Conservation (phyloP, 2,797 vertebrate genomes). For the Channallabes apus region DNA sequence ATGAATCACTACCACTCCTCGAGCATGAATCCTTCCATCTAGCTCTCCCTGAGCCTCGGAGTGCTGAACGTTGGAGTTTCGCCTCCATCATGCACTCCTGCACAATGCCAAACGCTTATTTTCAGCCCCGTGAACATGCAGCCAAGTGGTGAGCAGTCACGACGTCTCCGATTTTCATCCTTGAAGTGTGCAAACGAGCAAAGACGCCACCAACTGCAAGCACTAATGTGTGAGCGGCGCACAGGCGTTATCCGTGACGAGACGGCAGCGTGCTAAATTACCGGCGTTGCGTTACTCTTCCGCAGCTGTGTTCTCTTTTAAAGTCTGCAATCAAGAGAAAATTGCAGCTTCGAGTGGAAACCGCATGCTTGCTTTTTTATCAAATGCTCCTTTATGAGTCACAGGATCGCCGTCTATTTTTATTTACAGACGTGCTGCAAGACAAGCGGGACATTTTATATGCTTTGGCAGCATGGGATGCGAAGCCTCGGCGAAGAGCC, state of each 20-base stretch:
- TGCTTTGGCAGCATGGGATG: slow-evolving; percentile 9
- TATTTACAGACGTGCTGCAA: slow-evolving; percentile 30
- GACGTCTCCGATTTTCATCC: slow-evolving; percentile 35
- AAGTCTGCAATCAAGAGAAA: slow-evolving; percentile 40
- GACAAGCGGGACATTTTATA: slow-evolving; percentile 26
- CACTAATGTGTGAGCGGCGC: slow-evolving; percentile 32
- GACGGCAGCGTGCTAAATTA: slow-evolving; percentile 41
- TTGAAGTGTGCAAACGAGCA: slow-evolving; percentile 9
- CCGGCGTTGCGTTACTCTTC: slow-evolving; percentile 19
- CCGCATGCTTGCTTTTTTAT: slow-evolving; percentile 11
- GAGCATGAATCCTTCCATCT: background rate
- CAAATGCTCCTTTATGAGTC: slow-evolving; percentile 28
- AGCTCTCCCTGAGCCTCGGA: too few relatives aligned
- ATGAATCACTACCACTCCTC: background rate
- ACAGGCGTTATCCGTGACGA: slow-evolving; percentile 6
- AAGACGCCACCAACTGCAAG: slow-evolving; percentile 13
- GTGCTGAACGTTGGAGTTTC: background rate
- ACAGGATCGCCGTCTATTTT: slow-evolving; percentile 40
- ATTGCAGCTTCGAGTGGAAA: slow-evolving; percentile 18
- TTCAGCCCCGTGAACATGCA: slow-evolving; percentile 13
- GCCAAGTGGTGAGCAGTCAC: slow-evolving; percentile 30
- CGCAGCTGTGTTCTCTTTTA: slow-evolving; percentile 38
- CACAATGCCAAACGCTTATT: slow-evolving; percentile 21
- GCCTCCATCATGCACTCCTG: background rate
- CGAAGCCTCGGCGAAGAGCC: slow-evolving; percentile 19